Conservation (phyloP, 1,140 invertebrate genomes). For the Varroa destructor region DNA sequence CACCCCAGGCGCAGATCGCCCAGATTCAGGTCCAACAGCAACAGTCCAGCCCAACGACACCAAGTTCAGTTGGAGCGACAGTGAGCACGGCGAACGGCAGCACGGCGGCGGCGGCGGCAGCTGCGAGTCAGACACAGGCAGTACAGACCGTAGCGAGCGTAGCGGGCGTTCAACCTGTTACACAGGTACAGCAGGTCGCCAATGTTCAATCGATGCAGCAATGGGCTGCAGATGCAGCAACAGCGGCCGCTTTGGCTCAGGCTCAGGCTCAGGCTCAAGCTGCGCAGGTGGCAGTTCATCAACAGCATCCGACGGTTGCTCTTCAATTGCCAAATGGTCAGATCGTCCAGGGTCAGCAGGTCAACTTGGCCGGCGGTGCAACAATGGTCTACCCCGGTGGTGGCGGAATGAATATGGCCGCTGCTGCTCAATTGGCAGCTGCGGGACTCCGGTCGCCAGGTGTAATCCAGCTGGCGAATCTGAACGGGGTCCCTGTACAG, state of each 20-base stretch:
- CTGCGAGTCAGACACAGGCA: slow-evolving; percentile 48
- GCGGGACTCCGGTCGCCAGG: slow-evolving; percentile 34
- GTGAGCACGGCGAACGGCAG: background rate
- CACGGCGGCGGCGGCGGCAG: background rate
- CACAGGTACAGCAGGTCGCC: slow-evolving; percentile 31
- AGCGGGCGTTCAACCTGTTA: slow-evolving; percentile 47
- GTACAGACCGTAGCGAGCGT: slow-evolving; percentile 58
- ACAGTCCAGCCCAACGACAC: background rate
- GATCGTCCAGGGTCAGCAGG: slow-evolving; percentile 35
- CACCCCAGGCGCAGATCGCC: slow-evolving; percentile 44
- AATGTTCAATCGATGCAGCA: slow-evolving; percentile 30
- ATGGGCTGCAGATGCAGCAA: slow-evolving; percentile 20
- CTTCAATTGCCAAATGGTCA: slow-evolving; percentile 39
- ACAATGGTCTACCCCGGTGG: slow-evolving; percentile 15
- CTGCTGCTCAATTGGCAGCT: slow-evolving; percentile 17
- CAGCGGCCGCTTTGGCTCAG: slow-evolving; percentile 42
- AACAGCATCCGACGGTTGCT: slow-evolving; percentile 35
- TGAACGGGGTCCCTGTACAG: slow-evolving; percentile 36
- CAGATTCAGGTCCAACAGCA: slow-evolving; percentile 38
- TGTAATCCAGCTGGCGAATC: slow-evolving; percentile 35
- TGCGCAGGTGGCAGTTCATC: no score
- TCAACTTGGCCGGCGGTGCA: slow-evolving; percentile 13
- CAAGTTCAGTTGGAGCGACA: background rate
- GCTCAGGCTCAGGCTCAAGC: slow-evolving; percentile 30
- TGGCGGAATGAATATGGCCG: slow-evolving; percentile 11